These are phyloP conservation scores for Norana najaformis DNA, from an alignment of 2,888 invertebrate genomes.

Conservation along the genomic window DNA sequence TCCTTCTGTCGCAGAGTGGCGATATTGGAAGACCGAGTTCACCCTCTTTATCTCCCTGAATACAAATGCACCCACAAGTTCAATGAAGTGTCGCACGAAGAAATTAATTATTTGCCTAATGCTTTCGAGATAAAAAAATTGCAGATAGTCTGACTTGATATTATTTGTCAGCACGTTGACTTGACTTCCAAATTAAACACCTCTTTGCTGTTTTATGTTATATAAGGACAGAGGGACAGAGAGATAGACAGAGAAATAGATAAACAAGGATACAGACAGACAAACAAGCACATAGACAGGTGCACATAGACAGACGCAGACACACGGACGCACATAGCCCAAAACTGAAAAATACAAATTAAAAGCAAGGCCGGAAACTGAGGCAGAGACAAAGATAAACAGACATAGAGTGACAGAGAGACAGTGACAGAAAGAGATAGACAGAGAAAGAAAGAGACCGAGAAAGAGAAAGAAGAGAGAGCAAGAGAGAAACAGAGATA, in stretches of 20 bases:
- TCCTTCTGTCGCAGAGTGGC: conserved; percentile 90
- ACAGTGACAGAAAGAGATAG: not conserved
- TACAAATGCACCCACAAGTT: not conserved
- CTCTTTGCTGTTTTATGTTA: no score
- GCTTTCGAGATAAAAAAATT: no score
- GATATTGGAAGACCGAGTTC: conserved; percentile 88
- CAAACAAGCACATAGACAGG: no score
- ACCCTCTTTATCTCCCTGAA: conserved; percentile 81
- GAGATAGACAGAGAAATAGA: not conserved
- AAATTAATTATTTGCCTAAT: not conserved
- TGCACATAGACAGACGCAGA: not conserved
- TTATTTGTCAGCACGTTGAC: no score
- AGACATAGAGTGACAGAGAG: not conserved
- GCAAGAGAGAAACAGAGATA: not conserved
- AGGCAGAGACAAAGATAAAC: no score
- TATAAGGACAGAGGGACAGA: not conserved
- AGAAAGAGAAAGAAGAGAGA: no score
- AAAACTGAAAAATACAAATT: no score
- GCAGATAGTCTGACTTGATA: no score
- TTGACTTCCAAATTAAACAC: no score
- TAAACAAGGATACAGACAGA: no score
- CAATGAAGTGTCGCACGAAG: not conserved
- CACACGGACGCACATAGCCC: no score
- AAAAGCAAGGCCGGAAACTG: no score
- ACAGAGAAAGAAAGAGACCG: not conserved